Base-by-base conservation (phyloP, 2,888 invertebrate species). In the Penaeus monodon region DNA sequence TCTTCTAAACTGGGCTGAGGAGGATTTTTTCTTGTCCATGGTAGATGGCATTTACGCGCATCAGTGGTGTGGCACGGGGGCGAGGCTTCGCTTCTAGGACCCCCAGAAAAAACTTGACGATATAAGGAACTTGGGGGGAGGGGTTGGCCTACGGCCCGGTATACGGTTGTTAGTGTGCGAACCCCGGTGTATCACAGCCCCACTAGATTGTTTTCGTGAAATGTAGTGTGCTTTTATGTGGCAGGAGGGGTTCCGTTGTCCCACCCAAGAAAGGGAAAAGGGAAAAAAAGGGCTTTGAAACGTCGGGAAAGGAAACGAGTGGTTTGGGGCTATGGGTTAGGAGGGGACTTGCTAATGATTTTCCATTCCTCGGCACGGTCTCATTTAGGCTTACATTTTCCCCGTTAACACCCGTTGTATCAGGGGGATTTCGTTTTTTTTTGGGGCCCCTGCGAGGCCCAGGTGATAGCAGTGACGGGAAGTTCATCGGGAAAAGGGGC, bases 81-180 rank as follows among this genome's bases (percentile, higher is more conserved):
- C n/a, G 24, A 33, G 27, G 70, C 73, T 20, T 70, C 29, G 73
- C 27, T 63, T 12, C 33, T 64, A 49, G 27, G 24, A 33, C 49
- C 68, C 33, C 44, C 20, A 27, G 14, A 76, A 29, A 44, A 65
- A 38, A 24, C 33, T 20, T 57, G 81, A 49, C 77, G 68, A 57
- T 63, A 12, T 77, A 29, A 63, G 68, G 57, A n/a, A 68, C 33
- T 29, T 38, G 73, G 17, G 65, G 27, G 65, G 49, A 68, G 44
- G 44, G 81, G n/a, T 85, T 70, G 65, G 78, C 79, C 79, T 85
- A 80, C 80, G 80, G 78, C 85, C 80, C 73, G 85, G 68, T 80
- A 49, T 80, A 81, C 64, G 27, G 14, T 65, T 49, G 57, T 64
- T 81, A 85, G 81, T 77, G 65, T 77, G 57, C 73, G 33, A 74